Evolutionary conservation across 2,888 invertebrate genomes (phyloP).

Genomic region (Amitus sp.): DNA sequence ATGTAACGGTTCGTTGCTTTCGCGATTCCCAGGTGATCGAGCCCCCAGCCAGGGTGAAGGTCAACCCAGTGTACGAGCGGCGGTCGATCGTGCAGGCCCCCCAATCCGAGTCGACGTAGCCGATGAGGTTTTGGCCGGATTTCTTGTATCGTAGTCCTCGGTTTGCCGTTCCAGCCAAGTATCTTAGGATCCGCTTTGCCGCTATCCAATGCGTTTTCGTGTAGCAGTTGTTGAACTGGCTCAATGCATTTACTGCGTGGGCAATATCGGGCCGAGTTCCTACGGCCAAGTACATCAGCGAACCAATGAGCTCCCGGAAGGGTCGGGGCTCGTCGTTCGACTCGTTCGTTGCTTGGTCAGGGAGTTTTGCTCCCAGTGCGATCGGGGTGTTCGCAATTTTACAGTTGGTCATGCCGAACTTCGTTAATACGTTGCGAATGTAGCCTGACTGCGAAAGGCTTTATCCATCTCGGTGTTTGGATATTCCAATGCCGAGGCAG

Average conservation of each 20-base stretch:
- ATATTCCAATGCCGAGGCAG: constrained; percentile 31
- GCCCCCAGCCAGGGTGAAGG: constrained; percentile 6
- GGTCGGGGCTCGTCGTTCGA: no score
- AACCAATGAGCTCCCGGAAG: constrained; percentile 12
- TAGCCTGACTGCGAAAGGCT: constrained; percentile 23
- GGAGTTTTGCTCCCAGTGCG: no score
- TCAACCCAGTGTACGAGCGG: constrained; percentile 17
- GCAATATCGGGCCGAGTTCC: constrained; percentile 26
- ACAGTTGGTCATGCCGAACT: constrained; percentile 27
- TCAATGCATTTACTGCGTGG: constrained; percentile 19
- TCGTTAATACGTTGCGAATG: constrained; percentile 14
- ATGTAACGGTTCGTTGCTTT: constrained; percentile 23
- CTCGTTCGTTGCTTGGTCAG: no score
- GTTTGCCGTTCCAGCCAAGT: constrained; percentile 6
- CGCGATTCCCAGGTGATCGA: constrained; percentile 22
- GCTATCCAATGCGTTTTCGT: constrained; percentile 15
- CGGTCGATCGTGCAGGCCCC: constrained; percentile 4
- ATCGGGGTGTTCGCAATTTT: constrained; percentile 15
- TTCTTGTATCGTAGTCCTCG: constrained; percentile 5
- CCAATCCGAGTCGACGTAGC: constrained; percentile 7
- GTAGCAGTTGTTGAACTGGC: constrained; percentile 23
- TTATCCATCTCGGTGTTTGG: not conserved
- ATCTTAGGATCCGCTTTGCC: constrained; percentile 22
- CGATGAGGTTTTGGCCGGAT: constrained; percentile 1
- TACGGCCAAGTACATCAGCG: constrained; percentile 21